Evolutionary conservation across 1,140 invertebrate species (phyloP).

Genomic region (Cyclargus thomasi): DNA sequence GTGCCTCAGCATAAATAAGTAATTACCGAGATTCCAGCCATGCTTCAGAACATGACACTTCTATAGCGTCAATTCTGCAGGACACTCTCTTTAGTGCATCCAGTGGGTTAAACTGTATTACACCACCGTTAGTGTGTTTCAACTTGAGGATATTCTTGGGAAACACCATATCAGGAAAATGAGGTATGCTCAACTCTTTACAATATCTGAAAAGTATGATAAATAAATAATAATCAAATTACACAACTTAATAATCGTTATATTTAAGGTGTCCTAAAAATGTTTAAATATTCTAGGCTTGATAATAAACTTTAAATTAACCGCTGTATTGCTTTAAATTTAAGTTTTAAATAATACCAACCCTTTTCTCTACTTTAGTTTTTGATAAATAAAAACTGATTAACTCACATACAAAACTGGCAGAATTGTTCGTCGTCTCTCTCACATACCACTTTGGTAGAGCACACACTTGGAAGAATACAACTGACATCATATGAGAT

Average conservation of each 20-base stretch:
- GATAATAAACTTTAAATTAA: no score
- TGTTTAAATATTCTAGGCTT: no score
- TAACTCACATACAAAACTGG: conserved; percentile 68
- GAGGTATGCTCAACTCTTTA: conserved; percentile 85
- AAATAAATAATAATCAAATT: no score
- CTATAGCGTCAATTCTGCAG: conserved; percentile 85
- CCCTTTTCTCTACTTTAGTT: no score
- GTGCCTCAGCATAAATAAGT: no score
- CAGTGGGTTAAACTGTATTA: conserved; percentile 91
- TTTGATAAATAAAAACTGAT: no score
- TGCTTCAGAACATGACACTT: conserved; percentile 91
- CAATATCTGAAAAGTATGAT: no score
- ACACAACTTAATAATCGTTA: no score
- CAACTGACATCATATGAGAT: conserved; percentile 65
- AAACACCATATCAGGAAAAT: conserved; percentile 99
- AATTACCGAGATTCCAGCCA: conserved; percentile 89
- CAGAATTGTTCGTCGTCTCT: conserved; percentile 63
- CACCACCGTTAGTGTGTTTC: conserved; percentile 81
- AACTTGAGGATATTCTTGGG: conserved; percentile 88
- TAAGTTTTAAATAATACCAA: no score
- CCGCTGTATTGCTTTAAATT: no score
- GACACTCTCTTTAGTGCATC: conserved; percentile 91
- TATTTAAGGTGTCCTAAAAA: no score
- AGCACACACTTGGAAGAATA: conserved; percentile 64
- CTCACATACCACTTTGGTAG: conserved; percentile 67